Evolutionary conservation across 1,140 invertebrate species (phyloP), one percentile per base, ranked within the genome.

Genomic region (Diabrotica undecimpunctata): DNA sequence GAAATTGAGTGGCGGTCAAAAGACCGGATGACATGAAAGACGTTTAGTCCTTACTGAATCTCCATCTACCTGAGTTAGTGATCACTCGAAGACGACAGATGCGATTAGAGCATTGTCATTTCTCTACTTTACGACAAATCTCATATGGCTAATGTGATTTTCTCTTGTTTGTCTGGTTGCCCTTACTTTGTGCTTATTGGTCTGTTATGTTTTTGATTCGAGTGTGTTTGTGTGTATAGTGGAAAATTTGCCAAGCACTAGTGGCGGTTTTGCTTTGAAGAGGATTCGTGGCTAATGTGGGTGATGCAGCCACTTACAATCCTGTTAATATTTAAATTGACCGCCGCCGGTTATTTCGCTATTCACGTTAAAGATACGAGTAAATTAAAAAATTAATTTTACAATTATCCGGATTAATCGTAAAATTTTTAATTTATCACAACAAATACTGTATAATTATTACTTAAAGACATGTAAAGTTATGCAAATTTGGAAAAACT

Each of bases 11-110:
- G 63, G 46, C 62, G 54, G 66, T 65, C 63, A 64, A 66, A 62
- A 54, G 38, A 46, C 66, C 66, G 66, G 66, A 68, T 68, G 62
- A 64, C 57, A 46, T 56, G 53, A 62, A 62, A 68, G 66, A 68
- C 63, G 41, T 46, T 46, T 46, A 2, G 41, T 46, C 8, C 41
- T 46, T 46, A 10, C n/a, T 46, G 41, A 10, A 46, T 46, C 65
- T 61, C 63, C 55, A 68, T 65, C 64, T 68, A 62, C 62, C 64
- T 54, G 57, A 62, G 55, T 57, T 57, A 37, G 36, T 37, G 55
- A 57, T 57, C 55, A 57, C 55, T 57, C 55, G 8, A 60, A 60
- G 59, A 61, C 59, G 61, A 65, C 67, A 69, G 67, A 69, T 69
- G 67, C 61, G 67, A 69, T 69, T 69, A 69, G n/a, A 58, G 39